Evolutionary conservation across 2,797 vertebrate species (phyloP).

Genomic region (Acrocephalus scirpaceus): DNA sequence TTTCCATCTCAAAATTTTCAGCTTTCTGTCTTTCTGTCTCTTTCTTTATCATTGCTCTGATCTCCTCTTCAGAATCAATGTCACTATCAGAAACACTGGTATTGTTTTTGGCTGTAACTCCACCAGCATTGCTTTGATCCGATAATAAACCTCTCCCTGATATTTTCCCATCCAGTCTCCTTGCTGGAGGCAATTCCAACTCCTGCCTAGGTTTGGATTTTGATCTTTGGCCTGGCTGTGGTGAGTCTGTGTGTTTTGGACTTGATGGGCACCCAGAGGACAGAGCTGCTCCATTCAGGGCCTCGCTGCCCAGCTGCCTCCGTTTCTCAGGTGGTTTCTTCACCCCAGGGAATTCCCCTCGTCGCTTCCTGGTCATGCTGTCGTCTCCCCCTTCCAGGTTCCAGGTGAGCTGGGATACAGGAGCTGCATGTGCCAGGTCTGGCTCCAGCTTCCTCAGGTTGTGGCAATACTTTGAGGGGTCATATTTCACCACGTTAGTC

Average conservation of each 20-base stretch:
- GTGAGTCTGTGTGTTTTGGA: background rate
- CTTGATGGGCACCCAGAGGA: background rate
- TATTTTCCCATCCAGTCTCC: background rate
- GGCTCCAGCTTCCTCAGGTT: constrained; percentile 88
- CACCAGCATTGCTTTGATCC: background rate
- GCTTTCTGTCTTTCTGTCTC: constrained; percentile 39
- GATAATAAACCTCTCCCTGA: background rate
- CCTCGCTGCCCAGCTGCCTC: background rate
- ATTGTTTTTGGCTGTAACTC: background rate
- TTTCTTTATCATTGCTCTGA: constrained; percentile 70
- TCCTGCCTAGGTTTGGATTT: background rate
- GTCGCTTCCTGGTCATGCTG: constrained; percentile 83
- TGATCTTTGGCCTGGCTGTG: background rate
- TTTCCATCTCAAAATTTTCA: constrained; percentile 11
- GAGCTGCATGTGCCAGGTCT: constrained; percentile 47
- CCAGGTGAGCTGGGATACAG: constrained; percentile 88
- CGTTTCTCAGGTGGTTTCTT: constrained; percentile 66
- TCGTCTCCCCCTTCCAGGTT: constrained; percentile 80
- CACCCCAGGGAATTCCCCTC: constrained; percentile 80
- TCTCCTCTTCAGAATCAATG: constrained; percentile 85
- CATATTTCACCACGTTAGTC: constrained; percentile 86
- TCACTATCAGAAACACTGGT: constrained; percentile 59
- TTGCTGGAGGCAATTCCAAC: background rate
- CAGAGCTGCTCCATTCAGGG: background rate
- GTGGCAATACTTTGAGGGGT: constrained; percentile 96